These are phyloP conservation scores for Metridium senile DNA, from an alignment of 92 coral and sea anemone species.

Conservation along the genomic window DNA sequence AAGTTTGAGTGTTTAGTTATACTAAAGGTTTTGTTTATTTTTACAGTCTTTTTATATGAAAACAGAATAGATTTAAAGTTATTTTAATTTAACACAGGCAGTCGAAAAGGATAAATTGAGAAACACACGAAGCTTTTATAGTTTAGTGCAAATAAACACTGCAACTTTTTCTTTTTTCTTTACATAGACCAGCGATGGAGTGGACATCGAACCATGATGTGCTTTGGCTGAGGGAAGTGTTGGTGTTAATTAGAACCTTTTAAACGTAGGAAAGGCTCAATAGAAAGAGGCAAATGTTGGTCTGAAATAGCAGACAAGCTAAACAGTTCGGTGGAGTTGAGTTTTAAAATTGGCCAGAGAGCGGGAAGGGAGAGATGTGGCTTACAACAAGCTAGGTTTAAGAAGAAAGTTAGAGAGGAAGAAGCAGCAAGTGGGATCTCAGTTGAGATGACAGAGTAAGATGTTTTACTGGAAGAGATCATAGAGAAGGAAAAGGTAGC, in stretches of 20 bases:
- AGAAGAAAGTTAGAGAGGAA: constrained; percentile 40
- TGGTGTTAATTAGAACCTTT: constrained; percentile 44
- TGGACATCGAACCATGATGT: constrained; percentile 55
- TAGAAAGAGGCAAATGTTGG: constrained; percentile 48
- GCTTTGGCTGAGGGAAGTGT: constrained; percentile 34
- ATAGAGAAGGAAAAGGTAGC: constrained; percentile 30
- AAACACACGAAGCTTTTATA: too few species aligned
- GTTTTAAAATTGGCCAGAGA: constrained; percentile 42
- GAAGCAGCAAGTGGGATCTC: constrained; percentile 43
- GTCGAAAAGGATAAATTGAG: too few species aligned
- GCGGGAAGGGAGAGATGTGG: constrained; percentile 56
- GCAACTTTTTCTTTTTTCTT: background rate
- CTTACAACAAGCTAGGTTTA: constrained; percentile 32
- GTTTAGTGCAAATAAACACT: too few species aligned
- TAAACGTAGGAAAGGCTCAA: constrained; percentile 41
- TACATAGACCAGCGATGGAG: constrained; percentile 30
- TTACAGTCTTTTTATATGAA: too few species aligned
- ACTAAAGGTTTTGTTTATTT: too few species aligned
- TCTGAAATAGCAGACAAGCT: constrained; percentile 35
- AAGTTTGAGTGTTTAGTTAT: too few species aligned
- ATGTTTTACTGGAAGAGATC: constrained; percentile 26
- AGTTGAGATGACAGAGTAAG: constrained; percentile 41
- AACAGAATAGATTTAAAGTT: too few species aligned
- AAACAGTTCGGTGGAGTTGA: constrained; percentile 32
- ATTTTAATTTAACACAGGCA: too few species aligned